Base-by-base conservation (phyloP, 1,140 invertebrate species). In the Argopecten irradians region DNA sequence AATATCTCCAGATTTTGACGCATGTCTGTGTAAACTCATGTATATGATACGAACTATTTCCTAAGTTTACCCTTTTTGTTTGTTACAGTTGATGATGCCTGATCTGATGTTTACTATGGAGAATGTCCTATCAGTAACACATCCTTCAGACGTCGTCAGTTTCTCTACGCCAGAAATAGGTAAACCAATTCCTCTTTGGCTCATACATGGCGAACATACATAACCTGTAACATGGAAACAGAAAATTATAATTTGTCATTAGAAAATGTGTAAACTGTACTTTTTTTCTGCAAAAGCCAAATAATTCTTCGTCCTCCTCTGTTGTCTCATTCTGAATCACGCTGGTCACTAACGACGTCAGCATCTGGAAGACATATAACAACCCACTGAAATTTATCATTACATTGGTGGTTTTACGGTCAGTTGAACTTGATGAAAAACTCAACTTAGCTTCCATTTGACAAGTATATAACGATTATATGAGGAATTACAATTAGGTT, bases 161-260 rank as follows among this genome's bases (percentile, higher is more conserved):
- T 84, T 85, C 16, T 33, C 41, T 34, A 88, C 87, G 0, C 82
- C 87, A 0, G 87, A 88, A 84, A 88, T 88, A 71, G 87, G 87
- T 88, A 88, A 35, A 14, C 55, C 22, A 82, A n/a, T 16, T 14
- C 46, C n/a, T 55, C n/a, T 55, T 55, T n/a, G n/a, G n/a, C n/a
- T n/a, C n/a, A n/a, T n/a, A n/a, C n/a, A n/a, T n/a, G n/a, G n/a
- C n/a, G n/a, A n/a, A n/a, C n/a, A n/a, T n/a, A n/a, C n/a, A n/a
- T n/a, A n/a, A n/a, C n/a, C n/a, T n/a, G n/a, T n/a, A n/a, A n/a
- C n/a, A n/a, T n/a, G n/a, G n/a, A n/a, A 55, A 14, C n/a, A 55
- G n/a, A 13, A 55, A 14, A n/a, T 55, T 14, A 14, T 55, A 13
- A 55, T n/a, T 55, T 55, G 13, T 55, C 46, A 14, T 55, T 14